Base-by-base conservation (phyloP, 2,888 invertebrate genomes). In the Entomobrya proxima region DNA sequence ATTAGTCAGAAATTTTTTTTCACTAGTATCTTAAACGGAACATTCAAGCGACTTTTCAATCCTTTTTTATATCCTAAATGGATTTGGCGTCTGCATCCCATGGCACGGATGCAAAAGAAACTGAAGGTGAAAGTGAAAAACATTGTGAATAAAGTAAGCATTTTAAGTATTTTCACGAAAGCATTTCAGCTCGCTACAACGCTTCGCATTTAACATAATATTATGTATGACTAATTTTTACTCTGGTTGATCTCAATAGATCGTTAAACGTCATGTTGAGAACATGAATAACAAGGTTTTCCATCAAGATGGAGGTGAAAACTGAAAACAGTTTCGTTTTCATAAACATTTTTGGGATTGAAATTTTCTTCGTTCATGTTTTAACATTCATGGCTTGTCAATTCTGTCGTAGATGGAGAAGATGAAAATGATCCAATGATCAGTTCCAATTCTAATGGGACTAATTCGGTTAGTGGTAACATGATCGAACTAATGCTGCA, bases 401-500 rank as follows among this genome's bases (percentile, higher is more conserved):
- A 18, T 55, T n/a, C n/a, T n/a, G n/a, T 24, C 21, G 24, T 9
- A 21, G 9, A 18, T 24, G 24, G 27, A 9, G 69, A 64, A 64
- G 2, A 35, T 64, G 11, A 32, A 6, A 52, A n/a, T 52, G 15
- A 18, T 15, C 6, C 11, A 18, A n/a, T 52, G 52, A 18, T 13
- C 18, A 11, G 44, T 40, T 40, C 7, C 15, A 9, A n/a, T n/a
- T n/a, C n/a, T n/a, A n/a, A n/a, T n/a, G n/a, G n/a, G n/a, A n/a
- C 24, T 24, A 24, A 5, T 40, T 40, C 55, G 11, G 24, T 64
- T 4, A 47, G 47, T 7, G 37, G 30, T 11, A 76, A 55, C 24
- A 40, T 76, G 35, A 35, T 76, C 11, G 76, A 76, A 9, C 21
- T 76, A 2, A 55, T 76, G 40, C 37, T 76, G 0, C 58, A 37